Base-by-base conservation (phyloP, 2,888 invertebrate species). In the Marronus borbonicus region DNA sequence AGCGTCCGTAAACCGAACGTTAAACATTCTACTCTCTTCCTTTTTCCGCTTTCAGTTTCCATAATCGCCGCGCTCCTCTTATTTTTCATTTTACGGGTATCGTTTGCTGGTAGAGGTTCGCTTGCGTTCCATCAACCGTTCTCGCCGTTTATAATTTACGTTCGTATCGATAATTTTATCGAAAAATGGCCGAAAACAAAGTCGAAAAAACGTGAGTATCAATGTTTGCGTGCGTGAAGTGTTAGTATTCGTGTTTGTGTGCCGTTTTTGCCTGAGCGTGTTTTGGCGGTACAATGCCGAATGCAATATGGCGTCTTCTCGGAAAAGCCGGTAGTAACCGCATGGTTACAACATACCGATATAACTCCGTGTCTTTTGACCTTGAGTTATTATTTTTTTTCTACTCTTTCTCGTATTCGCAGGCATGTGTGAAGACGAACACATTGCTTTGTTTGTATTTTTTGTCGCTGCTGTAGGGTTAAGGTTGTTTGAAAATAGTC, bases 151-250 rank as follows among this genome's bases (percentile, higher is more conserved):
- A 70, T 60, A 20, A 70, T 52, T 58, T 64, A 10, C 36, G 55
- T 74, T 78, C 65, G 55, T 75, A 50, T 44, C 72, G 72, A 52
- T 66, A 76, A 52, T 76, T 77, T 60, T 44, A 52, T 2, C 44
- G 44, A 36, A 78, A 74, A 78, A 93, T 93, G 93, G 93, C 93
- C 89, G 93, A 93, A 89, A 89, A 88, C 81, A 88, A 85, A 81
- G 90, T 91, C 82, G 92, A 92, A 87, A 91, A 91, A 87, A 92
- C 92, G 93, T 93, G 91, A 93, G 93, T 93, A 86, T 72, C 44
- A 28, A 20, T 55, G 58, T 66, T 17, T 76, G 17, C 28, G 65
- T 76, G 64, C 52, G 77, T 77, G 55, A 52, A 17, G 77, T 58
- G 55, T 52, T 20, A n/a, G 20, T 78, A 68, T 60, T 39, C 49